These are phyloP conservation scores for Thalassarche chlororhynchos DNA, from an alignment of 2,113 vertebrate species.

Conservation along the genomic window DNA sequence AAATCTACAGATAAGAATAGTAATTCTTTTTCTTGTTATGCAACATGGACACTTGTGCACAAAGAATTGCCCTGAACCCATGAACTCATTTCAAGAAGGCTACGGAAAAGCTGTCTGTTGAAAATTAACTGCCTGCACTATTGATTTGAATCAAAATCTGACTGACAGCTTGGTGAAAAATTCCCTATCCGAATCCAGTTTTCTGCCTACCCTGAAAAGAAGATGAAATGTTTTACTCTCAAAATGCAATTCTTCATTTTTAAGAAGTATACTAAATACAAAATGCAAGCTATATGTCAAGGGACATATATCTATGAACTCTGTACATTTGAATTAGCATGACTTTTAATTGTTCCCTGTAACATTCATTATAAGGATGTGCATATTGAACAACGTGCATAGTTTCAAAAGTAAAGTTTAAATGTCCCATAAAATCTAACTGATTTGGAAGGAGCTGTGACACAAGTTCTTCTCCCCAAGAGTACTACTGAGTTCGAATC, in stretches of 20 bases:
- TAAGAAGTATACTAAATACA: background rate
- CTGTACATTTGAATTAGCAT: background rate
- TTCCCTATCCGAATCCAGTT: background rate
- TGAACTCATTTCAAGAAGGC: background rate
- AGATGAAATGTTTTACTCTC: background rate
- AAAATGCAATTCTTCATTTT: background rate
- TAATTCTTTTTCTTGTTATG: background rate
- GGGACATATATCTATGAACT: background rate
- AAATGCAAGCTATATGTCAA: background rate
- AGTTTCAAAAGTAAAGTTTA: background rate
- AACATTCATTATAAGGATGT: background rate
- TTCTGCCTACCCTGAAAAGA: background rate
- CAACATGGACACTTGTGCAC: background rate
- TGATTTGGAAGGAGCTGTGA: background rate
- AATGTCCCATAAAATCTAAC: background rate
- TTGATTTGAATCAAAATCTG: background rate
- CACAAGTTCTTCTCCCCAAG: background rate
- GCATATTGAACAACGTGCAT: background rate
- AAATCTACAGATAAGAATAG: background rate
- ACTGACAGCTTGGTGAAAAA: background rate
- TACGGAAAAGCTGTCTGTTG: background rate
- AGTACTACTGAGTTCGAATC: background rate
- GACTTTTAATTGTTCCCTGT: background rate
- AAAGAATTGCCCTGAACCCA: background rate
- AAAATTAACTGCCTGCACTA: slow-evolving; percentile 1